These are phyloP conservation scores for Eriocheir sinensis DNA, from an alignment of 1,140 invertebrate genomes.

Conservation along the genomic window DNA sequence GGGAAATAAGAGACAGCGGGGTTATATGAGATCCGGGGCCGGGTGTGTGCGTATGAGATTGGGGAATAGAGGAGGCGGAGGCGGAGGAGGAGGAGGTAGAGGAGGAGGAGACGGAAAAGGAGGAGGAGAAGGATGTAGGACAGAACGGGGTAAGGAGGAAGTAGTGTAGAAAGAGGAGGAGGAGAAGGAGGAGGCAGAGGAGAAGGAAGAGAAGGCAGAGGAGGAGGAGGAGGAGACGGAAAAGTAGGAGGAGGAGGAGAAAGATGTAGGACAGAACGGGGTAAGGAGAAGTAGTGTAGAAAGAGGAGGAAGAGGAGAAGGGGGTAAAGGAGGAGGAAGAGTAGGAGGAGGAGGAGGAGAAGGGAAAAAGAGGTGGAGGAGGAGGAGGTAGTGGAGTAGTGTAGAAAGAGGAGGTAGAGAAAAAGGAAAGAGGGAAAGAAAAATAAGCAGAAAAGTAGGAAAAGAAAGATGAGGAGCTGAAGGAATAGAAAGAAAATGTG, in stretches of 20 bases:
- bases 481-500: no score
- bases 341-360: not conserved
- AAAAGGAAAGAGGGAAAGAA: not conserved
- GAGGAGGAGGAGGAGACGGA: not conserved
- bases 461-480: no score
- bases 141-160: no score
- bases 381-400: not conserved
- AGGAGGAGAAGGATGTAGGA: conserved; percentile 18
- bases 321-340: conserved; percentile 9
- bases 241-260: not conserved
- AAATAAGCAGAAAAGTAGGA: no score
- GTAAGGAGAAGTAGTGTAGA: not conserved
- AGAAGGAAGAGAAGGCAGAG: not conserved
- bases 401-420: not conserved
- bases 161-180: not conserved
- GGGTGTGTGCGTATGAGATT: conserved; percentile 47
- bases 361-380: not conserved
- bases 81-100: not conserved
- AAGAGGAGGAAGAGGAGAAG: conserved; percentile 31
- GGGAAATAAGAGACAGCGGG: not conserved
- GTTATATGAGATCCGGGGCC: conserved; percentile 28
- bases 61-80: conserved; percentile 42
- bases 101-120: not conserved
- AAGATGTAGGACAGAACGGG: not conserved
- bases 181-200: conserved; percentile 28